phyloP scores from a whole-genome alignment of 2,888 invertebrate genomes.

The Parnassius orleans region DNA sequence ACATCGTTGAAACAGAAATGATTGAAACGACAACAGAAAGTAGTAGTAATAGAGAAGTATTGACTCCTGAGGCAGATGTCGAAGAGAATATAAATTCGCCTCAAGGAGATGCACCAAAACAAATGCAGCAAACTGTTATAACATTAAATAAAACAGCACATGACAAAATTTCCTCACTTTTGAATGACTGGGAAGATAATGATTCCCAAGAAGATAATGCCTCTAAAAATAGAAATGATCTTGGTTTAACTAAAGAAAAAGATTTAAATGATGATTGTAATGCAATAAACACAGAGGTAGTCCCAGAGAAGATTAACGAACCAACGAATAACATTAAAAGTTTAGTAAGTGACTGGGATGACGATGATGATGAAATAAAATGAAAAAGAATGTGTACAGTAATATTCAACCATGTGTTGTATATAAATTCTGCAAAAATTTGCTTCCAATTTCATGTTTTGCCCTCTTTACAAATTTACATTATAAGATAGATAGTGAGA shows the following conservation, averaged over 20 bases:
- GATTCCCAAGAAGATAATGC: slow-evolving; percentile 60
- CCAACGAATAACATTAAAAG: slow-evolving; percentile 57
- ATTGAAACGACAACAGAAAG: background rate
- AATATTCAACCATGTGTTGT: background rate
- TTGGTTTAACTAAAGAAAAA: slow-evolving; percentile 26
- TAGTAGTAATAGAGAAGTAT: background rate
- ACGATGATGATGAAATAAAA: slow-evolving; percentile 50
- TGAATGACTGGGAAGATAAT: slow-evolving; percentile 78
- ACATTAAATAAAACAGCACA: slow-evolving; percentile 34
- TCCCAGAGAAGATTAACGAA: slow-evolving; percentile 4
- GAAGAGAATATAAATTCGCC: slow-evolving; percentile 44
- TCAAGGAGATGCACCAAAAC: slow-evolving; percentile 36
- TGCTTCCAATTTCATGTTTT: background rate
- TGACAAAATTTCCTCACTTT: slow-evolving; percentile 64
- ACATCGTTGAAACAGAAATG: background rate
- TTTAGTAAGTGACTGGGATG: slow-evolving; percentile 78
- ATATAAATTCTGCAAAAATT: background rate
- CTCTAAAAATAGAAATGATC: slow-evolving; percentile 19
- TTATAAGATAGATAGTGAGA: background rate
- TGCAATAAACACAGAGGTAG: background rate
- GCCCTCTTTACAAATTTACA: background rate
- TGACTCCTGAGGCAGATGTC: slow-evolving; percentile 10
- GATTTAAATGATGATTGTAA: slow-evolving; percentile 10
- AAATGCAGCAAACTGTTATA: slow-evolving; percentile 25
- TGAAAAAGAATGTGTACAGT: slow-evolving; percentile 11